Percentiles rank a stretch among this genome's conserved stretches.
These are phyloP conservation scores for Formica selysi DNA, from an alignment of 1,140 invertebrate genomes.

Conservation along the genomic window DNA sequence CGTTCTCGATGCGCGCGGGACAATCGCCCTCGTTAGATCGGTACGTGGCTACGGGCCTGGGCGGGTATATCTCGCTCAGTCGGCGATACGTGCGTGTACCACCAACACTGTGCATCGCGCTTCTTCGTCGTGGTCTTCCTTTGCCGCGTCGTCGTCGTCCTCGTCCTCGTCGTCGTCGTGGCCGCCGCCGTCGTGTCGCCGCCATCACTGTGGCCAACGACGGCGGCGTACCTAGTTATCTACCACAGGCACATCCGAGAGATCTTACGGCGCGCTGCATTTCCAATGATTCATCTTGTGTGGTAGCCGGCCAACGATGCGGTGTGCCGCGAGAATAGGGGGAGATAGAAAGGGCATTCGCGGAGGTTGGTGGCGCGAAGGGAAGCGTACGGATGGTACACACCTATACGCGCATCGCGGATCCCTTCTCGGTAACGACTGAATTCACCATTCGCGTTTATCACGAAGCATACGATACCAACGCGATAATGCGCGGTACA, in stretches of 20 bases:
- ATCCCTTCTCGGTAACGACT: conserved; percentile 72
- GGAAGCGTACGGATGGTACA: conserved; percentile 29
- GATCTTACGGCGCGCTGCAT: conserved; percentile 71
- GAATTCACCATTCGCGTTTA: conserved; percentile 77
- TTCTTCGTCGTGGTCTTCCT: not conserved
- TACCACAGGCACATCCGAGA: conserved; percentile 68
- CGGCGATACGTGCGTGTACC: conserved; percentile 71
- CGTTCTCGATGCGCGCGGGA: conserved; percentile 65
- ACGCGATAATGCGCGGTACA: conserved; percentile 73
- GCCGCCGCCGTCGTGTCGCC: conserved; percentile 24
- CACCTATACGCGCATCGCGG: conserved; percentile 20
- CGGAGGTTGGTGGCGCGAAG: conserved; percentile 1
- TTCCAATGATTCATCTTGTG: conserved; percentile 81
- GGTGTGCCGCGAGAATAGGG: conserved; percentile 43
- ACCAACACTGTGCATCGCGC: conserved; percentile 24
- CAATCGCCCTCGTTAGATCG: conserved; percentile 80
- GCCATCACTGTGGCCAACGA: conserved; percentile 18
- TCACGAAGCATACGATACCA: conserved; percentile 72
- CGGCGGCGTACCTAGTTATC: conserved; percentile 71
- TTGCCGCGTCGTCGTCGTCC: conserved; percentile 16
- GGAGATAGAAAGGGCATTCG: conserved; percentile 30
- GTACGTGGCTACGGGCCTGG: conserved; percentile 56
- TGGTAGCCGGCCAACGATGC: conserved; percentile 67
- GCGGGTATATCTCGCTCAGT: conserved; percentile 61
- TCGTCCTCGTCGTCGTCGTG: conserved; percentile 17